A percentile compares a stretch with the other conserved stretches of the same genome.
These are phyloP conservation scores for Andrena bucephala DNA, from an alignment of 2,888 invertebrate species.

Conservation along the genomic window DNA sequence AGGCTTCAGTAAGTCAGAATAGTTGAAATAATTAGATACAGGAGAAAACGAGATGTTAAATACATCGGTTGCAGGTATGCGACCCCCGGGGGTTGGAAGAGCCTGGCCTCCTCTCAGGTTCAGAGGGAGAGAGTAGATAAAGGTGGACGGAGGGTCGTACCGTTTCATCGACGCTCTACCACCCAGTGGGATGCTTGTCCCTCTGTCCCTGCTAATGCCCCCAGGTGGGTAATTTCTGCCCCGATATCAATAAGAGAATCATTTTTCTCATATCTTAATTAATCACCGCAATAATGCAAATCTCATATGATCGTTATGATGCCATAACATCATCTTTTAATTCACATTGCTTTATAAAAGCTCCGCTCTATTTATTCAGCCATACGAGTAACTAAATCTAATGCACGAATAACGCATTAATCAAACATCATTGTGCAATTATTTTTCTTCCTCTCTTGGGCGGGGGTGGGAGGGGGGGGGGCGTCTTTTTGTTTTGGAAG, in stretches of 20 bases:
- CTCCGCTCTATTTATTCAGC: conserved; percentile 55
- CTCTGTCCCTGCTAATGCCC: conserved; percentile 84
- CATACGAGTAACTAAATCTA: conserved; percentile 56
- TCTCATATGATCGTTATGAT: conserved; percentile 57
- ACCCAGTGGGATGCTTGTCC: conserved; percentile 83
- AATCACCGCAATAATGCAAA: conserved; percentile 65
- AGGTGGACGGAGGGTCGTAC: conserved; percentile 86
- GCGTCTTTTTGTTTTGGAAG: background rate
- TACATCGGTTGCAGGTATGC: conserved; percentile 84
- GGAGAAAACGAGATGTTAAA: conserved; percentile 77
- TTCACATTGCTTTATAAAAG: conserved; percentile 87
- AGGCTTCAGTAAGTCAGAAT: conserved; percentile 60
- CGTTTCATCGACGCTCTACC: conserved; percentile 88
- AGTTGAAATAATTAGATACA: conserved; percentile 46
- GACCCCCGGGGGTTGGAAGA: conserved; percentile 84
- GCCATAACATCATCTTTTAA: conserved; percentile 64
- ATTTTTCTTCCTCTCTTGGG: conserved; percentile 13
- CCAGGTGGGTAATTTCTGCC: conserved; percentile 85
- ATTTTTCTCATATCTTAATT: conserved; percentile 60
- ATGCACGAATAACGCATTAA: conserved; percentile 66
- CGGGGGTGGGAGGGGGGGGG: conserved; percentile 1
- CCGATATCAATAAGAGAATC: conserved; percentile 60
- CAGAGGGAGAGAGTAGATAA: conserved; percentile 84
- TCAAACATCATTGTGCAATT: conserved; percentile 47
- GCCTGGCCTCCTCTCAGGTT: conserved; percentile 82